phyloP scores from a whole-genome alignment of 2,797 vertebrate species.

The Naso thynnoides region DNA sequence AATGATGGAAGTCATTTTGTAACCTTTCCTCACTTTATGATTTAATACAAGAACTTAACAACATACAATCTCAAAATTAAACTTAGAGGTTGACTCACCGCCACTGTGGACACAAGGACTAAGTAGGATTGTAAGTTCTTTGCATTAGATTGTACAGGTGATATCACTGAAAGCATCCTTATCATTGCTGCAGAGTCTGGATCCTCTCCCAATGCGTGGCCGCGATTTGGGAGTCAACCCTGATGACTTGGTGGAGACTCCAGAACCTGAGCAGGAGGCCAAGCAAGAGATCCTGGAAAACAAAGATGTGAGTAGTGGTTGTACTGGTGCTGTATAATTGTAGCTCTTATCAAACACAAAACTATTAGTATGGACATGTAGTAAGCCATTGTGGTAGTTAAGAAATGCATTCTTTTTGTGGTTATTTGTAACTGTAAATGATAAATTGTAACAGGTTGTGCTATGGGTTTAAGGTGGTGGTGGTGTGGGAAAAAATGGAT shows the following conservation, averaged over 20 bases:
- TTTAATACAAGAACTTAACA: neutral
- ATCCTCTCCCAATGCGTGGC: slow-evolving; percentile 92
- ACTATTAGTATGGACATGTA: too few relatives aligned
- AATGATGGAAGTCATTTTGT: too few relatives aligned
- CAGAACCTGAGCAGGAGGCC: slow-evolving; percentile 89
- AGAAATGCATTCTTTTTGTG: too few relatives aligned
- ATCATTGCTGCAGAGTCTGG: slow-evolving; percentile 87
- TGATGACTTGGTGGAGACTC: slow-evolving; percentile 89
- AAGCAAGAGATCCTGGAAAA: slow-evolving; percentile 97
- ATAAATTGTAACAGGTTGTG: too few relatives aligned
- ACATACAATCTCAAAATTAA: neutral
- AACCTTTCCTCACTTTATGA: too few relatives aligned
- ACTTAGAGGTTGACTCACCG: neutral
- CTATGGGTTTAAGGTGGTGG: too few relatives aligned
- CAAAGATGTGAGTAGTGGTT: slow-evolving; percentile 89
- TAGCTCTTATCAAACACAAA: too few relatives aligned
- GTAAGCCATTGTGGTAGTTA: too few relatives aligned
- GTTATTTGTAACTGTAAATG: too few relatives aligned
- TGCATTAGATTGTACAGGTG: neutral
- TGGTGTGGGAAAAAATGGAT: too few relatives aligned
- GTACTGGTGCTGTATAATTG: neutral
- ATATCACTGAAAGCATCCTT: neutral
- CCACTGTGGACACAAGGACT: neutral
- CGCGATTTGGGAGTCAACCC: slow-evolving; percentile 88
- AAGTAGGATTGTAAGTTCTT: neutral